Evolutionary conservation across 2,113 vertebrate genomes (phyloP), one percentile per base, ranked within the genome.

Genomic region (Zapornia atra): DNA sequence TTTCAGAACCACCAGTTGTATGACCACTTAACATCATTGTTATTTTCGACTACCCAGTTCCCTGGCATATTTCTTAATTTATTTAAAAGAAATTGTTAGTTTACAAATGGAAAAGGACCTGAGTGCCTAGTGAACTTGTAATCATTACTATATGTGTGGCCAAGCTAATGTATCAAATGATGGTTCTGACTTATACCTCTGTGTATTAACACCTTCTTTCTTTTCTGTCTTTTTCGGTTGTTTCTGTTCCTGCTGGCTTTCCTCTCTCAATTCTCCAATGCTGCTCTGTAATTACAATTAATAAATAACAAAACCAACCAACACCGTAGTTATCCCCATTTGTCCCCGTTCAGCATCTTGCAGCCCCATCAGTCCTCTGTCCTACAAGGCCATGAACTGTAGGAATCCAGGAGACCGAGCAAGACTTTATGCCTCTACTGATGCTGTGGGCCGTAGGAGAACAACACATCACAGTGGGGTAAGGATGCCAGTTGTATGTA

Each of bases 271-370:
- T 97, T 97, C 97, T 97, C 91, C 97, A 94, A 90, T 96, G 92
- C 95, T 97, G n/a, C 97, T 97, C 96, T 97, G 70, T 97, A 91
- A 91, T 88, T 96, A 92, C 94, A 97, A 96, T 80, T 76, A 82
- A 81, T 51, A 61, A 66, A 86, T 92, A 85, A 97, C 95, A 94
- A 94, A 96, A 88, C 81, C 96, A 95, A 94, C 94, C 97, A 96
- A 98, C 96, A 95, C 97, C 83, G 96, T 98, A 99, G 99, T 99
- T 98, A 99, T 99, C 98, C 99, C 98, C 98, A 97, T 99, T 98
- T 99, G 99, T 99, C 99, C 99, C 98, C 99, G 99, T 99, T 99
- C 99, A 99, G 99, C 99, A 88, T 99, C 99, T 98, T 99, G 99
- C 98, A 99, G 99, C 97, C 99, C 99, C 96, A 98, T 98, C 98